These are phyloP conservation scores for Ecliptopera silaceata DNA, from an alignment of 2,888 invertebrate species.

Conservation along the genomic window DNA sequence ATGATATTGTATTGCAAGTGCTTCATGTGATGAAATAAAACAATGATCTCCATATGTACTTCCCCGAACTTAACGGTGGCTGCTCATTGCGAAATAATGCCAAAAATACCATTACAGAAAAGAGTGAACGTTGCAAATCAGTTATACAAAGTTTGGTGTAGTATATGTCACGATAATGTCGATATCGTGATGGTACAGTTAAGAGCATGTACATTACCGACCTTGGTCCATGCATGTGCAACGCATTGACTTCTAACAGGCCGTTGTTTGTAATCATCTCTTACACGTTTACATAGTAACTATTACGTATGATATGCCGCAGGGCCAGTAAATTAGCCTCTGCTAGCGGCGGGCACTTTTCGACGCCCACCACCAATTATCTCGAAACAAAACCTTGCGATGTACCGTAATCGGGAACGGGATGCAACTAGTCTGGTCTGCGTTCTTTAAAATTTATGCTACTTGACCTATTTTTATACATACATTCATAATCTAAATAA, in stretches of 20 bases:
- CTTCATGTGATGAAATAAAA: constrained; percentile 8
- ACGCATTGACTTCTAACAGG: constrained; percentile 50
- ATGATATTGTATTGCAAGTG: constrained; percentile 9
- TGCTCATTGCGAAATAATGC: constrained; percentile 14
- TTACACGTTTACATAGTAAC: not conserved
- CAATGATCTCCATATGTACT: constrained; percentile 8
- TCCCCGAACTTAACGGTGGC: constrained; percentile 26
- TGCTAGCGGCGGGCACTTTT: constrained; percentile 47
- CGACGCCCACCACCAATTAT: constrained; percentile 60
- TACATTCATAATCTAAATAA: not conserved
- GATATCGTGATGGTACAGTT: constrained; percentile 51
- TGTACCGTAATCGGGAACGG: constrained; percentile 31
- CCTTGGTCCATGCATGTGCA: constrained; percentile 56
- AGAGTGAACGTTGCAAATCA: constrained; percentile 39
- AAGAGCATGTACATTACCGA: constrained; percentile 49
- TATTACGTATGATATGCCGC: constrained; percentile 18
- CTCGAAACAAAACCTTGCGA: constrained; percentile 38
- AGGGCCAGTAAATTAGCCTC: constrained; percentile 56
- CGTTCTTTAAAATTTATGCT: constrained; percentile 29
- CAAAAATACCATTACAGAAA: constrained; percentile 20
- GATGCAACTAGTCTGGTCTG: constrained; percentile 28
- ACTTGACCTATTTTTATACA: constrained; percentile 27
- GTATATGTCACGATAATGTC: constrained; percentile 45
- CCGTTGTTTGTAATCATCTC: constrained; percentile 46
- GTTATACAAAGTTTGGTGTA: constrained; percentile 19